These are phyloP conservation scores for Rosalia funebris DNA, from an alignment of 2,888 invertebrate species.

Conservation along the genomic window DNA sequence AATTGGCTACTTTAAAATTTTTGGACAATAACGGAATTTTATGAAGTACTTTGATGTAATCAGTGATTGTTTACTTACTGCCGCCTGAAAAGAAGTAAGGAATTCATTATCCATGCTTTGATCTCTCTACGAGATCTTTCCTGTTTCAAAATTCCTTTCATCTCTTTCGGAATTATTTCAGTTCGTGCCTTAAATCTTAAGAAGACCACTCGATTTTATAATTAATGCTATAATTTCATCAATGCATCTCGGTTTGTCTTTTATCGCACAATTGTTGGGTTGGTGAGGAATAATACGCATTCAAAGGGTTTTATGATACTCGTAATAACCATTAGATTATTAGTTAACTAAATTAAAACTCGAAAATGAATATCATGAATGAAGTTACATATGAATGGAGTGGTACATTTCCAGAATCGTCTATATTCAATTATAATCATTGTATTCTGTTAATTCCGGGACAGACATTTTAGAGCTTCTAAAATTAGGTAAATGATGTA, in stretches of 20 bases:
- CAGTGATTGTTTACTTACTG: slow-evolving; percentile 32
- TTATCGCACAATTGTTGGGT: neutral
- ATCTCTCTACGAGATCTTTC: slow-evolving; percentile 23
- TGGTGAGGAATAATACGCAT: neutral
- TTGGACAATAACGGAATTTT: slow-evolving; percentile 26
- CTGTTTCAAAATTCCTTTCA: slow-evolving; percentile 26
- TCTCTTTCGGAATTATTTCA: slow-evolving; percentile 21
- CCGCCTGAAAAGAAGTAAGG: slow-evolving; percentile 26
- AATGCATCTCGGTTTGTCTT: slow-evolving; percentile 6
- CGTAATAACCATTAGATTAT: too few species aligned
- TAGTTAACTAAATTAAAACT: too few species aligned
- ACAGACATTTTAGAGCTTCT: too few species aligned
- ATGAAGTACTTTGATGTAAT: slow-evolving; percentile 34
- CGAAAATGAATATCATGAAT: too few species aligned
- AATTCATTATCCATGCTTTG: slow-evolving; percentile 31
- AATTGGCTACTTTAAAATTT: slow-evolving; percentile 24
- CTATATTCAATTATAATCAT: too few species aligned
- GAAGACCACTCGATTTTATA: slow-evolving; percentile 17
- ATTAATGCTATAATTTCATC: slow-evolving; percentile 12
- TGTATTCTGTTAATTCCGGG: too few species aligned
- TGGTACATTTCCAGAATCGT: too few species aligned
- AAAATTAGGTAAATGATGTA: too few species aligned
- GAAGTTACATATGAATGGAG: too few species aligned
- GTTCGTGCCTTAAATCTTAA: slow-evolving; percentile 21
- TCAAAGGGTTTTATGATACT: too few species aligned